Evolutionary conservation across 1,140 invertebrate species (phyloP).

Genomic region (Drosophila rhopaloa): DNA sequence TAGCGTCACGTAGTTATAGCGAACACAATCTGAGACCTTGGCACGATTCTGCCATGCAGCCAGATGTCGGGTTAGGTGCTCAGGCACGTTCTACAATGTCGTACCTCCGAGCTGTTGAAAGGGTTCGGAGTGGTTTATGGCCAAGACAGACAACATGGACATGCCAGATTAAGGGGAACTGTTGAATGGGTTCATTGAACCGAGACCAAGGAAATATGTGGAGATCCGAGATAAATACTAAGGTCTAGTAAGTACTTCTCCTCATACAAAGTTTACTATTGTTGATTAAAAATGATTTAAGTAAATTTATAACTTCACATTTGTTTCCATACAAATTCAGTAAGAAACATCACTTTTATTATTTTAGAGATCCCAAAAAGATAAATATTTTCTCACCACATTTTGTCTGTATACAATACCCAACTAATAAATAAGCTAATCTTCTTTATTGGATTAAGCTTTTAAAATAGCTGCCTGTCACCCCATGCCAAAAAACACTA

Average conservation of each 20-base stretch:
- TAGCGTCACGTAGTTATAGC: slow-evolving; percentile 74
- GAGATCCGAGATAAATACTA: slow-evolving; percentile 3
- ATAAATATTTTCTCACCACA: too few relatives aligned
- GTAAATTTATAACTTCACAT: too few relatives aligned
- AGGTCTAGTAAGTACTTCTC: background rate
- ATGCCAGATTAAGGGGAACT: slow-evolving; percentile 7
- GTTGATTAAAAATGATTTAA: too few relatives aligned
- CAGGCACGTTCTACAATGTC: slow-evolving; percentile 42
- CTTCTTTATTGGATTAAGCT: slow-evolving; percentile 21
- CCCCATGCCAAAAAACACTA: slow-evolving; percentile 1
- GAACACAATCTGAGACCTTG: slow-evolving; percentile 78
- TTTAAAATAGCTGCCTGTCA: slow-evolving; percentile 16
- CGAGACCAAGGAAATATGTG: background rate
- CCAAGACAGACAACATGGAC: slow-evolving; percentile 10
- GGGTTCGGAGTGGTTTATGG: slow-evolving; percentile 41
- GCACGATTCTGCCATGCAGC: slow-evolving; percentile 72
- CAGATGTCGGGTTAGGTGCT: slow-evolving; percentile 51
- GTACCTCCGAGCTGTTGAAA: slow-evolving; percentile 27
- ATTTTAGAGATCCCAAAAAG: too few relatives aligned
- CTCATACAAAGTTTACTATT: background rate
- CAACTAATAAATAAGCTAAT: slow-evolving; percentile 2
- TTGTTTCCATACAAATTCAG: too few relatives aligned
- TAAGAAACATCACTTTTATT: too few relatives aligned
- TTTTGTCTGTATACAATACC: background rate
- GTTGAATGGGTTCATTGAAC: slow-evolving; percentile 38